Evolutionary conservation across 1,140 invertebrate species (phyloP).

Genomic region (Drosophila tristis): DNA sequence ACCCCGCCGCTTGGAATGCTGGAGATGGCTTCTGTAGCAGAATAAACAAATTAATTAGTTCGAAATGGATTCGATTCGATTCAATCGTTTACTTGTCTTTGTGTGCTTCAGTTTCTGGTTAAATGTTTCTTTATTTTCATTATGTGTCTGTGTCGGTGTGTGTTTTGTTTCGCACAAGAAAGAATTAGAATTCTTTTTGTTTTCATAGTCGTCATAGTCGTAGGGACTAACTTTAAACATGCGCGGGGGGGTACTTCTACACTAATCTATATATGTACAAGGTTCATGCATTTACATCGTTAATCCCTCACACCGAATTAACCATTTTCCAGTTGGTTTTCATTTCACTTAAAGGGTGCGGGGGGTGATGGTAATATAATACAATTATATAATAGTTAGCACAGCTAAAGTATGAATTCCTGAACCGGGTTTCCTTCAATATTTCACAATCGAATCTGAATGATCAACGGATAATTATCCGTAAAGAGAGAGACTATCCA

Average conservation of each 20-base stretch:
- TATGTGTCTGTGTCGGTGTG: slow-evolving; percentile 23
- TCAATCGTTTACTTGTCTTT: neutral
- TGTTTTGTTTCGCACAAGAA: slow-evolving; percentile 71
- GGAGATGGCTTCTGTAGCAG: slow-evolving; percentile 42
- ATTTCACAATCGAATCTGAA: slow-evolving; percentile 28
- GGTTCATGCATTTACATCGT: slow-evolving; percentile 33
- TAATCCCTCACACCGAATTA: slow-evolving; percentile 12
- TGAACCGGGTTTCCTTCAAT: slow-evolving; percentile 60
- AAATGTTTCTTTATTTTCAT: slow-evolving; percentile 35
- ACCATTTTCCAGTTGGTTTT: slow-evolving; percentile 1
- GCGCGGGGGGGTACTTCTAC: slow-evolving; percentile 19
- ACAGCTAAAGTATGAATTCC: slow-evolving; percentile 73
- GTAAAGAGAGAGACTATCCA: slow-evolving; percentile 28
- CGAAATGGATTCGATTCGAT: slow-evolving; percentile 16
- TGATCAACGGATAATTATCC: slow-evolving; percentile 17
- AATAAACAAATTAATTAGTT: slow-evolving; percentile 62
- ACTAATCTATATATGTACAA: slow-evolving; percentile 60
- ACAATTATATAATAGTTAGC: slow-evolving; percentile 59
- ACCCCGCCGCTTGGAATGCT: slow-evolving; percentile 5
- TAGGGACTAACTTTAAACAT: slow-evolving; percentile 41
- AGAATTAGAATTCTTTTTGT: slow-evolving; percentile 54
- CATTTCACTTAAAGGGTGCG: neutral
- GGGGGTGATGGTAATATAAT: slow-evolving; percentile 30
- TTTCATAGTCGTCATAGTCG: slow-evolving; percentile 37
- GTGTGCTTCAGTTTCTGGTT: slow-evolving; percentile 21